A percentile compares a stretch with the other conserved stretches of the same genome.
These are phyloP conservation scores for Alethe castanea DNA, from an alignment of 2,113 vertebrate genomes.

Conservation along the genomic window DNA sequence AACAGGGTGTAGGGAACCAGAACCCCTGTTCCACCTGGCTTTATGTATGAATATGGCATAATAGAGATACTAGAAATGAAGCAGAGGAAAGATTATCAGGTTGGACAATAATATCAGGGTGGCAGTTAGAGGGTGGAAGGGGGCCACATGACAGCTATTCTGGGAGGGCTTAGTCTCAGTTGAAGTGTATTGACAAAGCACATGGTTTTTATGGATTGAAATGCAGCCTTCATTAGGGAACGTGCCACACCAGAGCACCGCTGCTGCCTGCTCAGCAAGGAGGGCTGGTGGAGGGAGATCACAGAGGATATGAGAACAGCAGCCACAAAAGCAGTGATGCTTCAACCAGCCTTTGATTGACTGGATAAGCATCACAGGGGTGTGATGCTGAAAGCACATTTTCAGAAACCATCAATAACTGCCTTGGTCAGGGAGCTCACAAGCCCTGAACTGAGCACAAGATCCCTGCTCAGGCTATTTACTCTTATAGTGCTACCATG, in stretches of 20 bases:
- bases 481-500: background rate
- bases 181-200: background rate
- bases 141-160: background rate
- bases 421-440: background rate
- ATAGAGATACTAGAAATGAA: background rate
- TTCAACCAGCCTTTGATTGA: background rate
- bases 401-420: background rate
- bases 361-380: background rate
- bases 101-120: background rate
- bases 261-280: background rate
- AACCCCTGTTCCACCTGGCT: background rate
- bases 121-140: background rate
- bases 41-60: background rate
- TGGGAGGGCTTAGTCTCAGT: background rate
- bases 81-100: background rate
- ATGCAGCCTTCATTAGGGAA: background rate
- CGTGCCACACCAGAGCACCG: rapidly evolving
- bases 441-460: background rate
- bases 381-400: background rate
- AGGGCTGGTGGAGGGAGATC: background rate
- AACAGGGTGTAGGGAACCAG: background rate
- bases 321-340: background rate
- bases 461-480: background rate
- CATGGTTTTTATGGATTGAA: background rate
- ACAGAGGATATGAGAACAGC: background rate